Evolutionary conservation across 2,113 vertebrate species (phyloP).

Genomic region (Gnathonemus longibarbis): DNA sequence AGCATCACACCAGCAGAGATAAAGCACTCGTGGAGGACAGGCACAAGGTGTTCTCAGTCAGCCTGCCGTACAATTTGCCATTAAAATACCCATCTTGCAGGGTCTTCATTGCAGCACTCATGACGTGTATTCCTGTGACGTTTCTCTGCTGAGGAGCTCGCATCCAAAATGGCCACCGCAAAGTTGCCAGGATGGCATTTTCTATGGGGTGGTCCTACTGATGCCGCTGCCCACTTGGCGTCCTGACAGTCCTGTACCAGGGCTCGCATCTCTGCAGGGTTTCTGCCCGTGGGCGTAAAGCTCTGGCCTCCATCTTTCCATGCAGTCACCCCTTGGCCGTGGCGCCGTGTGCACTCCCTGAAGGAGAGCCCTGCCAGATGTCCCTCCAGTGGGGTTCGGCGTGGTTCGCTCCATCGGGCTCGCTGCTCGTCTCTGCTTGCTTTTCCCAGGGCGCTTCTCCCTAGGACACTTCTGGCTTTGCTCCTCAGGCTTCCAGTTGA

Average conservation of each 20-base stretch:
- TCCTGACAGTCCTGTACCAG: background rate
- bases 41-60: background rate
- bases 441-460: background rate
- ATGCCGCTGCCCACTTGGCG: background rate
- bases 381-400: background rate
- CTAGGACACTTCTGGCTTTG: background rate
- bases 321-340: background rate
- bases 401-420: background rate
- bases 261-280: background rate
- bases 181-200: background rate
- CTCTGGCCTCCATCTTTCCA: background rate
- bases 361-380: background rate
- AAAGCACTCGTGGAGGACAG: background rate
- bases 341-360: background rate
- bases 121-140: background rate
- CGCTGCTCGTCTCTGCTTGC: background rate
- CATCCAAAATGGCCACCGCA: background rate
- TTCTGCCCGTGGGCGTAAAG: background rate
- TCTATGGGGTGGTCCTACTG: background rate
- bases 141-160: background rate
- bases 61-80: background rate
- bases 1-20: conserved; percentile 9
- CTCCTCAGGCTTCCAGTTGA: background rate
- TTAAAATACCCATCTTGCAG: background rate
- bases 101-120: background rate